A percentile compares a stretch with the other conserved stretches of the same genome.
Conservation (phyloP, 2,888 invertebrate genomes). For the Cistogaster globosa region DNA sequence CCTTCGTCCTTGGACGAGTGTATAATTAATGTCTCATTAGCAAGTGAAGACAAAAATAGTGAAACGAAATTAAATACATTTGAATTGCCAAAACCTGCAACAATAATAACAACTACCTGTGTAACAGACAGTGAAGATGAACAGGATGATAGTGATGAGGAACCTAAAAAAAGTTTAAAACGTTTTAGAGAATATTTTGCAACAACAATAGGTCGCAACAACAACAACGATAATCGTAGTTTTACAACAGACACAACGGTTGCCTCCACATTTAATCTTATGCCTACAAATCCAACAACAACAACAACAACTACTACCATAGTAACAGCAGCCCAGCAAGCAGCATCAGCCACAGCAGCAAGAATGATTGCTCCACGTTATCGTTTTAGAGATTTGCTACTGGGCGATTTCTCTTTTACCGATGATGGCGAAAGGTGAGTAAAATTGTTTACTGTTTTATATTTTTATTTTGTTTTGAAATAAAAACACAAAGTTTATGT, state of each 20-base stretch:
- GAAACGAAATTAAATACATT: conserved; percentile 56
- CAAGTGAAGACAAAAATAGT: conserved; percentile 74
- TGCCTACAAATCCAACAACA: conserved; percentile 25
- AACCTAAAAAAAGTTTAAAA: conserved; percentile 12
- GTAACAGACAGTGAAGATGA: conserved; percentile 61
- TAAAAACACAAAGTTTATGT: not conserved
- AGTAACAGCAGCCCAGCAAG: conserved; percentile 20
- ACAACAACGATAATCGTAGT: conserved; percentile 28
- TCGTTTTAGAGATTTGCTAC: conserved; percentile 89
- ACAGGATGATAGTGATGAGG: conserved; percentile 13
- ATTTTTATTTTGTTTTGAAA: not conserved
- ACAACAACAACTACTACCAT: conserved; percentile 13
- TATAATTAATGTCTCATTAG: conserved; percentile 80
- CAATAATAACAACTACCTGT: conserved; percentile 65
- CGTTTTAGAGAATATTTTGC: conserved; percentile 55
- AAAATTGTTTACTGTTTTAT: not conserved
- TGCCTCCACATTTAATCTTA: conserved; percentile 34
- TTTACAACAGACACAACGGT: conserved; percentile 41
- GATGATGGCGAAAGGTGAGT: conserved; percentile 91
- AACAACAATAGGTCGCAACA: conserved; percentile 45
- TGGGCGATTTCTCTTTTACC: conserved; percentile 90
- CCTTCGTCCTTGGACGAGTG: conserved; percentile 76
- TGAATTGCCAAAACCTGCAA: conserved; percentile 48
- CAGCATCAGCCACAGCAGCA: conserved; percentile 71
- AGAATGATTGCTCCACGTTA: conserved; percentile 86